These are phyloP conservation scores for Lanius ludovicianus DNA, from an alignment of 2,113 vertebrate species.

Conservation along the genomic window DNA sequence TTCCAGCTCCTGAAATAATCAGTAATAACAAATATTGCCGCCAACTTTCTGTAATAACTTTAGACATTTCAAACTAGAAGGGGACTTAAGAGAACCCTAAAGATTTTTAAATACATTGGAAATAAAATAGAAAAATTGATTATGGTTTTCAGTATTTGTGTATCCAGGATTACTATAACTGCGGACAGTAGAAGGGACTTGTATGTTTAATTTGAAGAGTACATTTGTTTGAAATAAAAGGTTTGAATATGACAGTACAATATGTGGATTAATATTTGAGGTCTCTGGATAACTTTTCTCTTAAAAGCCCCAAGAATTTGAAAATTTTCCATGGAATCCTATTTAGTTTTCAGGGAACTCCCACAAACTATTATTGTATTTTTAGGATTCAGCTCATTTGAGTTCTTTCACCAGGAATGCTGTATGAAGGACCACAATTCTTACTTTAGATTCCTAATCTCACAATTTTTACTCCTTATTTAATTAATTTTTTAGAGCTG, in stretches of 20 bases:
- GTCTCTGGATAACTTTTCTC: neutral
- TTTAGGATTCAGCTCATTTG: neutral
- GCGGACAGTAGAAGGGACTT: neutral
- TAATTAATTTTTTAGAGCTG: neutral
- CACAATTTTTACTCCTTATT: neutral
- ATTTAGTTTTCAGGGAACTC: neutral
- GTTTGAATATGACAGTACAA: neutral
- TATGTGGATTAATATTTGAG: neutral
- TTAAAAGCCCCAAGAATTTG: neutral
- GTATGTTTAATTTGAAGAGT: neutral
- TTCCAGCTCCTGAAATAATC: constrained; percentile 33
- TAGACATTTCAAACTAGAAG: neutral
- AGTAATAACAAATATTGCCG: neutral
- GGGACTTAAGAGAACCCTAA: neutral
- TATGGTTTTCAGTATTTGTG: neutral
- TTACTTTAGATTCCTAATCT: neutral
- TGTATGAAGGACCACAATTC: neutral
- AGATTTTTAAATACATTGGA: neutral
- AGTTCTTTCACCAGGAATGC: neutral
- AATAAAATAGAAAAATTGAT: neutral
- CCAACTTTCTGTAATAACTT: neutral
- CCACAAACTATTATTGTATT: neutral
- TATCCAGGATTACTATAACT: neutral
- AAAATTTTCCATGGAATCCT: neutral
- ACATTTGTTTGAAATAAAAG: neutral